These are phyloP conservation scores for Eurypyga helias DNA, from an alignment of 2,113 vertebrate genomes.

Conservation along the genomic window DNA sequence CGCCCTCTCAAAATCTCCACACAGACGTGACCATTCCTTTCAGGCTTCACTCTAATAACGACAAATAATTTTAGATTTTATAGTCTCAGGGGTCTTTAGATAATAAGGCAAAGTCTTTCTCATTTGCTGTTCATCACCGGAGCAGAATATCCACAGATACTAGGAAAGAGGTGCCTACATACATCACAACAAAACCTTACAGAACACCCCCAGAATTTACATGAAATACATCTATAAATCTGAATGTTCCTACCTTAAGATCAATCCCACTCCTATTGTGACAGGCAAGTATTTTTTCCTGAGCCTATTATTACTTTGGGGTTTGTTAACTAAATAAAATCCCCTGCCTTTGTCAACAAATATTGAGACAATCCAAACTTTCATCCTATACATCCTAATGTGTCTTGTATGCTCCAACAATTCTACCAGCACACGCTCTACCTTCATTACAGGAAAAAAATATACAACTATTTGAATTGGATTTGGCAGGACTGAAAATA, in stretches of 20 bases:
- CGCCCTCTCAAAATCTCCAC: neutral
- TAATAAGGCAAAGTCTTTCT: neutral
- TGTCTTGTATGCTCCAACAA: neutral
- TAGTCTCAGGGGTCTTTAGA: neutral
- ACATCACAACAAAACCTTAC: neutral
- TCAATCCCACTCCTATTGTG: neutral
- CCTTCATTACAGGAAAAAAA: neutral
- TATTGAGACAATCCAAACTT: neutral
- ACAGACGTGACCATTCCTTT: neutral
- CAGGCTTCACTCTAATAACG: neutral
- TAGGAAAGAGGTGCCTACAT: neutral
- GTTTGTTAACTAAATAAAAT: neutral
- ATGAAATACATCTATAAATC: neutral
- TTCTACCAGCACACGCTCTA: neutral
- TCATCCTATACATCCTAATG: neutral
- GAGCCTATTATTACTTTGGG: neutral
- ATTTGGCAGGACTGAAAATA: neutral
- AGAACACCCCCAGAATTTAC: neutral
- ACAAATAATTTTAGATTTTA: neutral
- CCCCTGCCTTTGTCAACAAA: neutral
- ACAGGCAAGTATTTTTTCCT: neutral
- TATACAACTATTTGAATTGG: neutral
- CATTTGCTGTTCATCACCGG: neutral
- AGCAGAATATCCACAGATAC: neutral
- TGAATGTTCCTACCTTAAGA: neutral